Conservation (phyloP, 2,888 invertebrate species). For the Drosophila mimetica region DNA sequence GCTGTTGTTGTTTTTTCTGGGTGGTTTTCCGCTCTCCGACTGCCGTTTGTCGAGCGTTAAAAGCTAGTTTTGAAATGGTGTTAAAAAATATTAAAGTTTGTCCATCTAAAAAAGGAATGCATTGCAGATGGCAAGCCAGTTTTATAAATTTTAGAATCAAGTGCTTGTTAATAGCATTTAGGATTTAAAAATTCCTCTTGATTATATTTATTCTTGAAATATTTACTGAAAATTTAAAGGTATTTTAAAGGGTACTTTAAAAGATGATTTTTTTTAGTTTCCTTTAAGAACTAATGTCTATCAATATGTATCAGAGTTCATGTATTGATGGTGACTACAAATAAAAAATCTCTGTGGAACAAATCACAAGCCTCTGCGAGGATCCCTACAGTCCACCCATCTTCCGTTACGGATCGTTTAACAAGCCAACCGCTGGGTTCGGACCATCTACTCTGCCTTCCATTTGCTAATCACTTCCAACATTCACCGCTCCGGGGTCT, state of each 20-base stretch:
- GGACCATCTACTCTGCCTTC: conserved; percentile 8
- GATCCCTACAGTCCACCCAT: background rate
- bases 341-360: too few species aligned
- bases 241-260: too few species aligned
- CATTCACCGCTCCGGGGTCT: conserved; percentile 60
- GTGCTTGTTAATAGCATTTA: background rate
- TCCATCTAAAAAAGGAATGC: background rate
- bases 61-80: conserved; percentile 25
- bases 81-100: conserved; percentile 22
- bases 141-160: background rate
- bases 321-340: too few species aligned
- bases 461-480: conserved; percentile 64
- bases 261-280: too few species aligned
- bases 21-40: conserved; percentile 21
- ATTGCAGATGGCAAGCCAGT: background rate
- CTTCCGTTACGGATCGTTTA: background rate
- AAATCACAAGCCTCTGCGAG: background rate
- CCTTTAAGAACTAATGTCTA: too few species aligned
- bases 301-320: too few species aligned
- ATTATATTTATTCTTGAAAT: too few species aligned
- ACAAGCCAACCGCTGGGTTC: background rate
- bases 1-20: conserved; percentile 48
- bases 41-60: conserved; percentile 11
- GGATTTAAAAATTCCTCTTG: background rate
- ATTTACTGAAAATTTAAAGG: too few species aligned